Conservation (phyloP, 53 echinoderm and acorn worm genomes). For the Luidia sarsii region DNA sequence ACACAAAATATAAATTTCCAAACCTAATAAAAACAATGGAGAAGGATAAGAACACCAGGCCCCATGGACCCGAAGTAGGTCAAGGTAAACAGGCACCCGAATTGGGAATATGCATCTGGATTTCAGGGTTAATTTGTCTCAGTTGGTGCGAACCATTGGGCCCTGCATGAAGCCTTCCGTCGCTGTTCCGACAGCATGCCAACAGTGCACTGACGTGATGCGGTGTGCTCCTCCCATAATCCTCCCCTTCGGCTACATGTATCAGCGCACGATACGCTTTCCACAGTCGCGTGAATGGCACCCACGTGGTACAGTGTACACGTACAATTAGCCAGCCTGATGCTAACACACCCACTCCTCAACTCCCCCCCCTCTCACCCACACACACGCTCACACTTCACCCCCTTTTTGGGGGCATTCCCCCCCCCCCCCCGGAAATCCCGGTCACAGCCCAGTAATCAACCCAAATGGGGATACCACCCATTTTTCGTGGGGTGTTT, state of each 20-base stretch:
- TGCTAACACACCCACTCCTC: no score
- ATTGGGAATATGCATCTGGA: constrained; percentile 16
- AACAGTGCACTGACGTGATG: no score
- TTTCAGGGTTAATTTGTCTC: constrained; percentile 38
- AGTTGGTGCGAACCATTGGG: background rate
- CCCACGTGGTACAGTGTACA: constrained; percentile 2
- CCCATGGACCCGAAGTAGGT: constrained; percentile 28
- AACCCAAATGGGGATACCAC: constrained; percentile 31
- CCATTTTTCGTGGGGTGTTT: constrained; percentile 28
- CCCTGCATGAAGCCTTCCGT: background rate
- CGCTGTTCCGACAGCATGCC: background rate
- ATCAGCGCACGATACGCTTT: no score
- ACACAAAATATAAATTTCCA: background rate
- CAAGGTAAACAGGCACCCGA: constrained; percentile 7
- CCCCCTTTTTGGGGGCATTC: no score
- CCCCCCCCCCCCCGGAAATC: background rate
- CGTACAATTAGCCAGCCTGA: background rate
- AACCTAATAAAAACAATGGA: constrained; percentile 38
- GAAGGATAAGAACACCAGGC: background rate
- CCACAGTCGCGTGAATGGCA: constrained; percentile 8
- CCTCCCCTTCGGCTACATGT: no score
- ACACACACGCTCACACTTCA: no score
- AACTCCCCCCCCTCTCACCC: no score
- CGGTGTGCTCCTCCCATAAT: no score
- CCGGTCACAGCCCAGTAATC: constrained; percentile 48